Conservation (phyloP, 2,797 vertebrate genomes). For the Lutjanus argentimaculatus region DNA sequence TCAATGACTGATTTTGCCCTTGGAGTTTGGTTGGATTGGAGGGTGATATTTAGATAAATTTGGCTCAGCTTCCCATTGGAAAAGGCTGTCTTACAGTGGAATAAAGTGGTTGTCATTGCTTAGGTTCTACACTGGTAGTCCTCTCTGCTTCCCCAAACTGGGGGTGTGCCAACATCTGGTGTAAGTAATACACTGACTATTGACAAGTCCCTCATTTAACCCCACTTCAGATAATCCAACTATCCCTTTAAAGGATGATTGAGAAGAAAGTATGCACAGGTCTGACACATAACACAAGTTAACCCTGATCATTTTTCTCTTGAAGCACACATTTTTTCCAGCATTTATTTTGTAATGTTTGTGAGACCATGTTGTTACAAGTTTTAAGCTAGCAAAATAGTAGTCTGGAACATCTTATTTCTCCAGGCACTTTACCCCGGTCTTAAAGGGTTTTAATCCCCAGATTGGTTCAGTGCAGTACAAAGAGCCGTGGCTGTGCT, state of each 20-base stretch:
- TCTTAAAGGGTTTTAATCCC: conserved; percentile 54
- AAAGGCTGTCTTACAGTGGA: too few relatives aligned
- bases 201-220: too few relatives aligned
- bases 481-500: conserved; percentile 51
- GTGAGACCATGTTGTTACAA: background rate
- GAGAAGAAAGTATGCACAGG: background rate
- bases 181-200: too few relatives aligned
- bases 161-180: too few relatives aligned
- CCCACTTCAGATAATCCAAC: too few relatives aligned
- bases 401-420: conserved; percentile 29
- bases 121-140: too few relatives aligned
- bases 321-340: background rate
- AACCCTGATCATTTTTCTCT: background rate
- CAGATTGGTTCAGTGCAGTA: conserved; percentile 45
- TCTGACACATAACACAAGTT: background rate
- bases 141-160: too few relatives aligned
- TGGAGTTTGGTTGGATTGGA: too few relatives aligned
- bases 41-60: too few relatives aligned
- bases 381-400: conserved; percentile 1
- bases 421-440: conserved; percentile 27
- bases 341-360: background rate
- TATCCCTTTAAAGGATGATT: background rate
- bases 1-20: too few relatives aligned
- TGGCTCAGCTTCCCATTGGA: too few relatives aligned
- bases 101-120: too few relatives aligned